Conservation (phyloP, 2,113 vertebrate genomes). For the Bubo blakistoni region DNA sequence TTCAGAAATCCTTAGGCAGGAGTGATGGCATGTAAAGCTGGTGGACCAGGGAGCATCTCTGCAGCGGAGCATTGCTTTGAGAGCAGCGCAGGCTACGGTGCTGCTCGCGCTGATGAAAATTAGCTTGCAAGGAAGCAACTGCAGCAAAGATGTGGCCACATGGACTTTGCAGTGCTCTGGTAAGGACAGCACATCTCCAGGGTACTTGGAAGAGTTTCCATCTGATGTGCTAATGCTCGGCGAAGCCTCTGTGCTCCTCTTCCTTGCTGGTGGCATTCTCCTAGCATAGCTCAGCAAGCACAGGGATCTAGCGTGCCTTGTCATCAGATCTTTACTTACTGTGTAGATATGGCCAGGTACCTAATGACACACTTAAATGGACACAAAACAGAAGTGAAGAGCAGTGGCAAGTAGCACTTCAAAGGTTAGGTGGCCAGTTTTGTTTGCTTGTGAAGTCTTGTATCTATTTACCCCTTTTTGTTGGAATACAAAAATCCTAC, state of each 20-base stretch:
- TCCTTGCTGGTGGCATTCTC: neutral
- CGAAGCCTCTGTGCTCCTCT: neutral
- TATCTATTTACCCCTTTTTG: neutral
- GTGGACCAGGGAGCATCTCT: neutral
- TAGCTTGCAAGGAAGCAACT: neutral
- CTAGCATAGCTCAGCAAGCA: neutral
- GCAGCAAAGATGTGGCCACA: neutral
- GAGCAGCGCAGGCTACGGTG: accelerated
- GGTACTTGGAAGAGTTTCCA: neutral
- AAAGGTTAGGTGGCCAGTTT: neutral
- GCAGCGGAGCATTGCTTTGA: accelerated
- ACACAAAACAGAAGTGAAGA: neutral
- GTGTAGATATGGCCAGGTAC: accelerated
- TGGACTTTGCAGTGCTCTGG: neutral
- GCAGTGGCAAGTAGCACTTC: neutral
- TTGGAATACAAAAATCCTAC: neutral
- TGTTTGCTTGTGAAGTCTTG: neutral
- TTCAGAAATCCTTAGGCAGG: neutral
- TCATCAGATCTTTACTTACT: neutral
- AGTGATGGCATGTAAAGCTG: neutral
- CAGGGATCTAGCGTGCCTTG: neutral
- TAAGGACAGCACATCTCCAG: neutral
- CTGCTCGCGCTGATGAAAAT: neutral
- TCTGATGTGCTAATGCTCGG: neutral
- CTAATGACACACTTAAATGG: accelerated